These are phyloP conservation scores for Corythornis cristatus DNA, from an alignment of 2,113 vertebrate species.

Conservation along the genomic window DNA sequence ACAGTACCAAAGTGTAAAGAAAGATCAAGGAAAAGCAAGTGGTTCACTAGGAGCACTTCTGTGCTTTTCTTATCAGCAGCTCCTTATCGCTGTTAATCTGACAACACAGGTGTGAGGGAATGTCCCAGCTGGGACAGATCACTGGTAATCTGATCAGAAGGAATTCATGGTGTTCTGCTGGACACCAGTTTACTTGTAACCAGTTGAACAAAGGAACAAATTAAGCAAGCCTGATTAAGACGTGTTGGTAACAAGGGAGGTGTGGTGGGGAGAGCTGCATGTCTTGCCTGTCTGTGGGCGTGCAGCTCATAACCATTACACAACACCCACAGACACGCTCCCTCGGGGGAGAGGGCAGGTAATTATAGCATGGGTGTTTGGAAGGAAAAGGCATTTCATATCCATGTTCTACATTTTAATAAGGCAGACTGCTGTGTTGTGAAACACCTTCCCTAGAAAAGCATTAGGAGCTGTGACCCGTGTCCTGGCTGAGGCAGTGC, in stretches of 20 bases:
- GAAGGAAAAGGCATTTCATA: background rate
- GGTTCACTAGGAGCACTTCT: background rate
- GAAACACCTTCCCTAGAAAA: background rate
- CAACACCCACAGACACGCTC: background rate
- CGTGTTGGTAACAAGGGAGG: background rate
- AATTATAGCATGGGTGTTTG: background rate
- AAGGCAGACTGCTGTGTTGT: background rate
- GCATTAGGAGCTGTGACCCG: background rate
- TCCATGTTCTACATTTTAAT: background rate
- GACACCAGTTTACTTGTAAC: background rate
- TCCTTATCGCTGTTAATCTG: slow-evolving; percentile 25
- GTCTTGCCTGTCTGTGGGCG: background rate
- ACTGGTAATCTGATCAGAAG: background rate
- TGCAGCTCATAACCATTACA: background rate
- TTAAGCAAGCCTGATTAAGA: background rate
- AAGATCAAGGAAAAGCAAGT: background rate
- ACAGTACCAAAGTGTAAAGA: background rate
- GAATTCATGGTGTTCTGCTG: background rate
- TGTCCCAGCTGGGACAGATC: background rate
- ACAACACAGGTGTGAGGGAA: slow-evolving; percentile 51
- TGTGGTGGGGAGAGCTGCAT: background rate
- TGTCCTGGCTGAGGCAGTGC: background rate
- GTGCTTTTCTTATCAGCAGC: background rate
- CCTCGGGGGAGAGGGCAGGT: background rate
- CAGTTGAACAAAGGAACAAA: background rate